A percentile compares a stretch with the other conserved stretches of the same genome.
phyloP scores from a whole-genome alignment of 2,113 vertebrate genomes.

The Coptodon bakossiorum region DNA sequence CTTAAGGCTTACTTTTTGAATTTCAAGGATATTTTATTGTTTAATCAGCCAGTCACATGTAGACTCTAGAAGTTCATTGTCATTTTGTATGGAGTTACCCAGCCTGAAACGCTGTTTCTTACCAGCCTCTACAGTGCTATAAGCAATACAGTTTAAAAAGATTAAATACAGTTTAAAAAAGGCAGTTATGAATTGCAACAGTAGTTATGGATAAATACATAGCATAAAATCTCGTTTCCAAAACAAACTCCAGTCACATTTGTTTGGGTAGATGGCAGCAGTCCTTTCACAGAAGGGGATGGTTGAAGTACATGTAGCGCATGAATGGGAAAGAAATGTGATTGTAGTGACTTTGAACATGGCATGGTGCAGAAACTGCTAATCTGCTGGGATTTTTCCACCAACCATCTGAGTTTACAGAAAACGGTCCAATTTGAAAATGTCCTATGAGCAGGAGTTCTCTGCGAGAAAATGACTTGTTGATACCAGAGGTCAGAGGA shows the following conservation, averaged over 20 bases:
- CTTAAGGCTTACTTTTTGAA: background rate
- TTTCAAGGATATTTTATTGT: background rate
- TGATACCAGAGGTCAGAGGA: background rate
- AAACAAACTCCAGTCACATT: too few relatives aligned
- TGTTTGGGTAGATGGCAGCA: too few relatives aligned
- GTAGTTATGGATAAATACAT: background rate
- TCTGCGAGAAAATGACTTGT: background rate
- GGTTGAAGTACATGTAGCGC: background rate
- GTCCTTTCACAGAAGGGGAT: too few relatives aligned
- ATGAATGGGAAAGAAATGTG: background rate
- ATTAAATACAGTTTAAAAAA: background rate
- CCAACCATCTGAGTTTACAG: background rate
- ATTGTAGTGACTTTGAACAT: fast-evolving
- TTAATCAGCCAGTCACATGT: background rate
- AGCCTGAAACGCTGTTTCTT: background rate
- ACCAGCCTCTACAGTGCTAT: background rate
- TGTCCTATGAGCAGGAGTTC: background rate
- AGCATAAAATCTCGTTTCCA: too few relatives aligned
- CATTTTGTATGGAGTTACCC: background rate
- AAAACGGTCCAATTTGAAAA: background rate
- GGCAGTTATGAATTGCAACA: background rate
- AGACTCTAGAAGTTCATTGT: background rate
- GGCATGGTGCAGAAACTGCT: background rate
- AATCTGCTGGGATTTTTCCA: background rate
- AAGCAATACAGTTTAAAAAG: fast-evolving